Evolutionary conservation across 2,797 vertebrate genomes (phyloP).

Genomic region (Girardinus metallicus): DNA sequence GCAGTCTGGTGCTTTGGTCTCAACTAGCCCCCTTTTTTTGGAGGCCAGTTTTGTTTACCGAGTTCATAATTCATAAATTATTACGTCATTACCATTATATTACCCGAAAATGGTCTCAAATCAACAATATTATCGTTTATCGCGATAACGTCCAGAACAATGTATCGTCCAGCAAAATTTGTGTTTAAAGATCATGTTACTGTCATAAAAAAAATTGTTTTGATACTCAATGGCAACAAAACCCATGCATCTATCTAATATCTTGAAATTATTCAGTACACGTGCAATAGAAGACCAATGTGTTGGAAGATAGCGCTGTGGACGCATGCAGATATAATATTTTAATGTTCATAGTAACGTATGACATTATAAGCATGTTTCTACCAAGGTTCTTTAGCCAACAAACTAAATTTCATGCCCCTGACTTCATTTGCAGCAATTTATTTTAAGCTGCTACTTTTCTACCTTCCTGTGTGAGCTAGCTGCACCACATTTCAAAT

Average conservation of each 20-base stretch:
- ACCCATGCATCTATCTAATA: neutral
- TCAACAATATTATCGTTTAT: too few relatives aligned
- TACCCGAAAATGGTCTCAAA: too few relatives aligned
- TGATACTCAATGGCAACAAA: neutral
- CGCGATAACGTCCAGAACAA: too few relatives aligned
- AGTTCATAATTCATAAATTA: too few relatives aligned
- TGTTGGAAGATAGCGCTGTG: neutral
- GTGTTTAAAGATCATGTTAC: neutral
- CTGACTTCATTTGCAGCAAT: neutral
- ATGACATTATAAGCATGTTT: neutral
- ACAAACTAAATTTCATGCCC: neutral
- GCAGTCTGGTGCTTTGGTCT: too few relatives aligned
- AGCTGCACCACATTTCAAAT: neutral
- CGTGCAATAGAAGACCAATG: neutral
- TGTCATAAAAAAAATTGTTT: neutral
- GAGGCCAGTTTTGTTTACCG: too few relatives aligned
- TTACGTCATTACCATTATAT: too few relatives aligned
- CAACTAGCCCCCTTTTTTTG: too few relatives aligned
- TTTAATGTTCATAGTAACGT: neutral
- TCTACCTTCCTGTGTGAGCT: neutral
- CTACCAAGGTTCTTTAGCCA: too few relatives aligned
- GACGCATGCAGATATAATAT: neutral
- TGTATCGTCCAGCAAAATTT: too few relatives aligned
- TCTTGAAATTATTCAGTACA: neutral
- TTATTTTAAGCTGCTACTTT: neutral